A percentile compares a stretch with the other conserved stretches of the same genome.
These are phyloP conservation scores for Lithophane socia DNA, from an alignment of 2,888 invertebrate species.

Conservation along the genomic window DNA sequence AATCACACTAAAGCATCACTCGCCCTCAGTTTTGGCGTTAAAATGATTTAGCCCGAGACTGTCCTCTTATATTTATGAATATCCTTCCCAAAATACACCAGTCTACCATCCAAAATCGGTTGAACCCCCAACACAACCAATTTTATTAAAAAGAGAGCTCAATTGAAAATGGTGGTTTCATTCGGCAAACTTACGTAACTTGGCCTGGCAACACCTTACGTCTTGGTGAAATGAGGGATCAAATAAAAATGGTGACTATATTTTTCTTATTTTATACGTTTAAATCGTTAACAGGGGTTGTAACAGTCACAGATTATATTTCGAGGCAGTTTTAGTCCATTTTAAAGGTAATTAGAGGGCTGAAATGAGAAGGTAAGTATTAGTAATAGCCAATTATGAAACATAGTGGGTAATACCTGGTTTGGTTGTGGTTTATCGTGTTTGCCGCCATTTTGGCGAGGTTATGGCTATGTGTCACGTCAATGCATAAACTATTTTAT, in stretches of 20 bases:
- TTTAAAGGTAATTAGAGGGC: constrained; percentile 78
- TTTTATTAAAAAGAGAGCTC: constrained; percentile 29
- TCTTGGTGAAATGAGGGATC: constrained; percentile 28
- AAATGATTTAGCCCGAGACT: constrained; percentile 84
- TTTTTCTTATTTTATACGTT: constrained; percentile 61
- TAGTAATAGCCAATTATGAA: constrained; percentile 68
- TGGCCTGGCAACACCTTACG: constrained; percentile 49
- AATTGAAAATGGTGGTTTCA: constrained; percentile 8
- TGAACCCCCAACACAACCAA: constrained; percentile 45
- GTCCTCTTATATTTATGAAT: constrained; percentile 79
- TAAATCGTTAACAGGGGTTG: constrained; percentile 76
- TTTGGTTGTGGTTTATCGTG: constrained; percentile 21
- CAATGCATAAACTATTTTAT: constrained; percentile 2
- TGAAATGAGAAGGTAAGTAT: constrained; percentile 72
- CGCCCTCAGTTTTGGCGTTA: constrained; percentile 85
- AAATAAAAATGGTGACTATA: constrained; percentile 33
- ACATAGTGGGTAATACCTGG: constrained; percentile 8
- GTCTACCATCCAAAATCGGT: constrained; percentile 58
- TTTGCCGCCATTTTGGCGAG: constrained; percentile 18
- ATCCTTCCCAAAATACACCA: constrained; percentile 76
- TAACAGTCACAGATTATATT: constrained; percentile 75
- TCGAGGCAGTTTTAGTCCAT: constrained; percentile 73
- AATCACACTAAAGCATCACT: constrained; percentile 71
- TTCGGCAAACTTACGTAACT: constrained; percentile 54
- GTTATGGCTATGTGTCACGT: constrained; percentile 29